phyloP scores from a whole-genome alignment of 2,888 invertebrate species.

The Ornithoptera alexandrae region DNA sequence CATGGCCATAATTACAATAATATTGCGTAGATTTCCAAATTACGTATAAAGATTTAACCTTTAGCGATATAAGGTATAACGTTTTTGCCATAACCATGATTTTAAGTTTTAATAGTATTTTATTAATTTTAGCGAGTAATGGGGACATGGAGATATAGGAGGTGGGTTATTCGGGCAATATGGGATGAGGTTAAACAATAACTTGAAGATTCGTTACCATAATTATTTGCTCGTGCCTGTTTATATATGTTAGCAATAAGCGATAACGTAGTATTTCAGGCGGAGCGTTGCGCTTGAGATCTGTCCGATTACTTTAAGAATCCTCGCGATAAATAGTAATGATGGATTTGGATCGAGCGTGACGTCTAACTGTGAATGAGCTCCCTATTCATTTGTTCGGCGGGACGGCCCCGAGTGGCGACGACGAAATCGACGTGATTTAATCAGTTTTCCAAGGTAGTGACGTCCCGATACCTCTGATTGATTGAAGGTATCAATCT shows the following conservation, averaged over 20 bases:
- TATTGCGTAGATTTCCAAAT: slow-evolving; percentile 31
- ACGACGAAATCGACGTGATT: slow-evolving; percentile 74
- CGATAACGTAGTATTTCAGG: slow-evolving; percentile 21
- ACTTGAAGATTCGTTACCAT: slow-evolving; percentile 26
- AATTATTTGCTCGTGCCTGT: slow-evolving; percentile 15
- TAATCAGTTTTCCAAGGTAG: slow-evolving; percentile 69
- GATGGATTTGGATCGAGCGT: slow-evolving; percentile 63
- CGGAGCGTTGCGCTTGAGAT: slow-evolving; percentile 20
- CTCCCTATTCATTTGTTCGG: slow-evolving; percentile 60
- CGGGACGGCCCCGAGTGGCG: slow-evolving; percentile 38
- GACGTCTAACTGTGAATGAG: slow-evolving; percentile 64
- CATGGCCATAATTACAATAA: slow-evolving; percentile 28
- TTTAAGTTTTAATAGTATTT: slow-evolving; percentile 25
- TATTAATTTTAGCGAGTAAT: slow-evolving; percentile 34
- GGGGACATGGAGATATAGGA: slow-evolving; percentile 29
- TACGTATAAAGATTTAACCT: slow-evolving; percentile 31
- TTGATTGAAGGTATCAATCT: slow-evolving; percentile 77
- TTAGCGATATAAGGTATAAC: slow-evolving; percentile 32
- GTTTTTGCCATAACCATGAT: slow-evolving; percentile 30
- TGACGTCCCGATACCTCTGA: slow-evolving; percentile 64
- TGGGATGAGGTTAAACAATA: slow-evolving; percentile 22
- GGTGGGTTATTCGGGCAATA: slow-evolving; percentile 19
- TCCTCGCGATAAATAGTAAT: slow-evolving; percentile 45
- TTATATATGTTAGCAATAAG: slow-evolving; percentile 18
- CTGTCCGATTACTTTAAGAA: slow-evolving; percentile 31